Conservation (phyloP, 2,113 vertebrate species). For the human (Homo sapiens) region DNA sequence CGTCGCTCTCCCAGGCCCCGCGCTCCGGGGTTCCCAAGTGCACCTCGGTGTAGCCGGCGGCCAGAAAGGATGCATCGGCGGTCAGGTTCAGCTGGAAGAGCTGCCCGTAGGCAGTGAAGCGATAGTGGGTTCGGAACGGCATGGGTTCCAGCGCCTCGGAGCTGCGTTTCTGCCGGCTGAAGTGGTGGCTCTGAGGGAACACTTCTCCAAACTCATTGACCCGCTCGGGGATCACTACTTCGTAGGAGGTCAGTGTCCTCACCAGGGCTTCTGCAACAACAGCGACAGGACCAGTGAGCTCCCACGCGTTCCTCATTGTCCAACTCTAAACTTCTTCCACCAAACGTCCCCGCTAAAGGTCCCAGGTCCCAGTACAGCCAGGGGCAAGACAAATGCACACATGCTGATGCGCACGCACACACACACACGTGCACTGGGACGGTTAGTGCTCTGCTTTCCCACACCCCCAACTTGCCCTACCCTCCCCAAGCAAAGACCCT, state of each 20-base stretch:
- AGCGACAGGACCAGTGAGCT: neutral
- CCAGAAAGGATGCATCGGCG: constrained; percentile 91
- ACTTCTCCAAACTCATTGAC: constrained; percentile 94
- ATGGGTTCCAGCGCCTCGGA: constrained; percentile 72
- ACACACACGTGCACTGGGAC: neutral
- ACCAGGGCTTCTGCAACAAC: constrained; percentile 89
- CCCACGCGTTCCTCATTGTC: neutral
- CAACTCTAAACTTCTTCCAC: neutral
- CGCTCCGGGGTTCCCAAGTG: constrained; percentile 89
- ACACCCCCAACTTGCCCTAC: neutral
- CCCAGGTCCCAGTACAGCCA: neutral
- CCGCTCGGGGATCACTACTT: constrained; percentile 93
- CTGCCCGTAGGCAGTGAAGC: constrained; percentile 93
- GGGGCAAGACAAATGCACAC: neutral
- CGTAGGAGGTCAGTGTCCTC: constrained; percentile 92
- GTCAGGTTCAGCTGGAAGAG: constrained; percentile 94
- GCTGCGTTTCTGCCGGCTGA: constrained; percentile 89
- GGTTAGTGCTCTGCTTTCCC: neutral
- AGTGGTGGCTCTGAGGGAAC: constrained; percentile 85
- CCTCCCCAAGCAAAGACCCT: neutral
- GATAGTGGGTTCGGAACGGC: constrained; percentile 88
- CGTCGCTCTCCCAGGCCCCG: constrained; percentile 18
- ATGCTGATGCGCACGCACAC: neutral
- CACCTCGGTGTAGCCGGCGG: constrained; percentile 88
- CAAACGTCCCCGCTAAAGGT: neutral